phyloP scores from a whole-genome alignment of 2,113 vertebrate species.

The Phylloscopus trochilus region DNA sequence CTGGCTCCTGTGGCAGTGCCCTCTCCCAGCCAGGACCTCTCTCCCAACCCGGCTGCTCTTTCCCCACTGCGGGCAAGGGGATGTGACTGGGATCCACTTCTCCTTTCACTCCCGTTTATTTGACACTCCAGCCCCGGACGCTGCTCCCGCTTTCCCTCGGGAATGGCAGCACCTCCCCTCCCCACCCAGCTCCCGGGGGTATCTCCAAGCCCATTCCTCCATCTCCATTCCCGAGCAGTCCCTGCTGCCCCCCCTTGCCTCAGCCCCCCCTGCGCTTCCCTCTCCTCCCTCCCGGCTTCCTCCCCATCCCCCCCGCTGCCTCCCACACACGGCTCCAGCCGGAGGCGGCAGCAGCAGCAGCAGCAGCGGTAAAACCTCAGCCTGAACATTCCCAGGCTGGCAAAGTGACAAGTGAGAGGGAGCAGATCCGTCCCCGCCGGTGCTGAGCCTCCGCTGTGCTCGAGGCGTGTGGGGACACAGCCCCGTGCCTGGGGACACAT shows the following conservation, averaged over 20 bases:
- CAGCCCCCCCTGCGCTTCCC: too few species aligned
- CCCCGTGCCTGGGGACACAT: neutral
- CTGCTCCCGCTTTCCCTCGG: neutral
- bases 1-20: accelerated
- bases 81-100: neutral
- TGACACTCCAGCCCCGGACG: neutral
- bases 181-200: neutral
- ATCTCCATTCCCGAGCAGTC: neutral
- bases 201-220: neutral
- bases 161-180: too few species aligned
- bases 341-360: neutral
- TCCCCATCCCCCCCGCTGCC: neutral
- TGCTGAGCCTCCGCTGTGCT: neutral
- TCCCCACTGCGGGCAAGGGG: accelerated
- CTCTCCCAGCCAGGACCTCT: neutral
- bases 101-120: neutral
- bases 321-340: neutral
- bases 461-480: neutral
- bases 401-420: neutral
- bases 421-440: neutral
- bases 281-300: neutral
- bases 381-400: neutral
- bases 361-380: slow-evolving; percentile 1
- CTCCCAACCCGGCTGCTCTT: neutral
- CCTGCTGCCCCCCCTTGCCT: too few species aligned